phyloP scores from a whole-genome alignment of 2,797 vertebrate species.

The Rhynchonycteris naso region DNA sequence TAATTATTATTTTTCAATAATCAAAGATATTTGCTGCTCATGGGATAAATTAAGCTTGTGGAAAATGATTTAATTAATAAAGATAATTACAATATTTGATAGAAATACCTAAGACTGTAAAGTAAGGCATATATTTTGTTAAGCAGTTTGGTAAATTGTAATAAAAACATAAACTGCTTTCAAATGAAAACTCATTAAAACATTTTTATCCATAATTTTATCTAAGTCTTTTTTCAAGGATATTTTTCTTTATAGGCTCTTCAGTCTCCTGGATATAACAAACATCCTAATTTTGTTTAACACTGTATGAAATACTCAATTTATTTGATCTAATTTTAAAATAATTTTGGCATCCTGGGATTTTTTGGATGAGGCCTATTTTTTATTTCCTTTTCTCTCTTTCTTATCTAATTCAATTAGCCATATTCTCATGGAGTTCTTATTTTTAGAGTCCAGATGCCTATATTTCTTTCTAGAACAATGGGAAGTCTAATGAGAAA shows the following conservation, averaged over 20 bases:
- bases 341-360: background rate
- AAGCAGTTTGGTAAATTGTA: background rate
- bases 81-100: background rate
- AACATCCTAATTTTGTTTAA: constrained; percentile 35
- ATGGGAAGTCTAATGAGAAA: background rate
- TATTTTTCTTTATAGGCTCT: background rate
- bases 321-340: constrained; percentile 67
- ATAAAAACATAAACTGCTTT: constrained; percentile 13
- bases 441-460: constrained; percentile 21
- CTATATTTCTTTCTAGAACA: background rate
- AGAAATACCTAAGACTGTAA: background rate
- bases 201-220: constrained; percentile 38
- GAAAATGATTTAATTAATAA: background rate
- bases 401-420: constrained; percentile 49
- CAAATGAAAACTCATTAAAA: constrained; percentile 2
- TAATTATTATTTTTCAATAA: background rate
- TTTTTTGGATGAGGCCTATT: constrained; percentile 28
- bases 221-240: background rate
- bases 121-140: background rate
- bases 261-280: background rate
- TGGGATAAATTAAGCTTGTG: background rate
- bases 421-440: background rate
- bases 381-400: background rate
- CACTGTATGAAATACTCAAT: constrained; percentile 32
- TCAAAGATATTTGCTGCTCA: background rate